phyloP scores from a whole-genome alignment of 2,113 vertebrate genomes.

The Gobiocypris rarus region DNA sequence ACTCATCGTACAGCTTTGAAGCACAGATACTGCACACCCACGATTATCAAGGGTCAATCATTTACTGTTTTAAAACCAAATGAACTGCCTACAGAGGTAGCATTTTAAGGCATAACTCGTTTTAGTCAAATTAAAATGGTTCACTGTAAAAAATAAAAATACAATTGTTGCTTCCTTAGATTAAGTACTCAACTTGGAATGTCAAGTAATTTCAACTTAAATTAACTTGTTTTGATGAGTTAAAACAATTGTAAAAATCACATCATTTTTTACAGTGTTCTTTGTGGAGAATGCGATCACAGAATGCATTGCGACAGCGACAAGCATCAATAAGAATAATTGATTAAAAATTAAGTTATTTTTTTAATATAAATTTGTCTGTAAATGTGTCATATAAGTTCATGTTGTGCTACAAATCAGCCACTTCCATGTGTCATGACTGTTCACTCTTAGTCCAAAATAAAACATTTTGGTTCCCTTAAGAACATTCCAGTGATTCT shows the following conservation, averaged over 20 bases:
- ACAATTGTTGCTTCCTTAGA: no score
- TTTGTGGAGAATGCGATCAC: neutral
- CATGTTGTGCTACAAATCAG: neutral
- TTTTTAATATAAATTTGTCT: neutral
- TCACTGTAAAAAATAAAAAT: no score
- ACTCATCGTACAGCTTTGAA: constrained; percentile 21
- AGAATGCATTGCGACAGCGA: no score
- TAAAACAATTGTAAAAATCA: no score
- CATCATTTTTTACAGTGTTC: neutral
- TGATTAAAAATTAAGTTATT: no score
- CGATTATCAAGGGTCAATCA: neutral
- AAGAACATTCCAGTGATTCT: neutral
- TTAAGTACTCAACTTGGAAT: no score
- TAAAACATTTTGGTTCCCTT: neutral
- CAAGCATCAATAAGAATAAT: neutral
- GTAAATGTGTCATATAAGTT: no score
- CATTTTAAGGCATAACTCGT: neutral
- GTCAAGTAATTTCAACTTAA: no score
- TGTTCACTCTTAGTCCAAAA: neutral
- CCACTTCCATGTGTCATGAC: neutral
- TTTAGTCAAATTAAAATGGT: neutral
- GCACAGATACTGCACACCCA: constrained; percentile 1
- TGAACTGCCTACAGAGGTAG: neutral
- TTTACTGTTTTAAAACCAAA: neutral
- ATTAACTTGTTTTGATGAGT: no score